Evolutionary conservation across 2,797 vertebrate genomes (phyloP), one percentile per base, ranked within the genome.

Genomic region (Triplophysa bombifrons): DNA sequence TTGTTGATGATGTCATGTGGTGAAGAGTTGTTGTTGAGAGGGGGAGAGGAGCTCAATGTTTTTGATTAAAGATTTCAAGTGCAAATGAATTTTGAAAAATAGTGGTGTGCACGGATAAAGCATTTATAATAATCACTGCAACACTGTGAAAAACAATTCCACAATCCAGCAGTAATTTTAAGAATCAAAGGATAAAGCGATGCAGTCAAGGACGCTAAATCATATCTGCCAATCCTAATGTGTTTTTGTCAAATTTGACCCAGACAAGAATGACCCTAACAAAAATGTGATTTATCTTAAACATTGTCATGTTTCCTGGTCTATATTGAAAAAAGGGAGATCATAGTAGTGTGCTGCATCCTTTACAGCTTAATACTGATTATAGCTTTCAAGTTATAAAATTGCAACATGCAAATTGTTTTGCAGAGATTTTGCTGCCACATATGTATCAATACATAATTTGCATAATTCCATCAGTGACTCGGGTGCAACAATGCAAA

Each of bases 171-270:
- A 38, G 34, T 38, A 7, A 38, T 38, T 38, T 38, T 19, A 20
- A 74, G 83, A 87, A 89, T 88, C 58, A 82, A 87, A 88, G 89
- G 81, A 87, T 77, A 71, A 79, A 61, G 79, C 86, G 88, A 87
- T 87, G 80, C 71, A 87, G 84, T 85, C 80, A 77, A 84, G 84
- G 78, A 84, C 83, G 22, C 5, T 1, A 13, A 81, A 79, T 81
- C 72, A 86, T 88, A 84, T 85, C 83, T 81, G 75, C 83, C 77
- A 76, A 83, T 85, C 30, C 30, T 30, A 30, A 30, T 30, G 34
- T 88, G 86, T 88, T 86, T 86, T 92, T 92, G 86, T 90, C 87
- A 91, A 88, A 88, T 90, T 89, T 86, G 82, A 87, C 86, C 87
- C 83, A 87, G 86, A 90, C 82, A 87, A 55, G 79, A 86, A 83